Evolutionary conservation across 2,113 vertebrate species (phyloP).

Genomic region (Coptodon bakossiorum): DNA sequence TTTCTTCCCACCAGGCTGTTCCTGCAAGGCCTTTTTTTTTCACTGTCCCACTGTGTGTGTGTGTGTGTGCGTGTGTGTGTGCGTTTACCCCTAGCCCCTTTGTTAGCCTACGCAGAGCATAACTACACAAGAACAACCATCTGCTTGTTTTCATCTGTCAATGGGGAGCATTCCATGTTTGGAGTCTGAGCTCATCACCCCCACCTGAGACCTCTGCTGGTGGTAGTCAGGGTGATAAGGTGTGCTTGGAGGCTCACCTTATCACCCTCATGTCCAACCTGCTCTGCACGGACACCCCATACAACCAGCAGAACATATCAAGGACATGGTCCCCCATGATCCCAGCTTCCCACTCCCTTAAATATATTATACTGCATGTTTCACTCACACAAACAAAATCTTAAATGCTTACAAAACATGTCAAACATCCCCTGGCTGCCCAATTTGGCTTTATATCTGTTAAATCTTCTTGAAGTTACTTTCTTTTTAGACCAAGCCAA

Average conservation of each 20-base stretch:
- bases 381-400: neutral
- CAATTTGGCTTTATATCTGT: neutral
- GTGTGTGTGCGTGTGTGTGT: fast-evolving
- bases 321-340: neutral
- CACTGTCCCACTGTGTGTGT: neutral
- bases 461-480: neutral
- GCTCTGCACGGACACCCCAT: neutral
- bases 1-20: neutral
- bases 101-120: neutral
- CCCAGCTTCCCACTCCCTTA: neutral
- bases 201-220: neutral
- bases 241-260: neutral
- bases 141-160: slow-evolving; percentile 18
- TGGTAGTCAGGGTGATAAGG: neutral
- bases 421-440: neutral
- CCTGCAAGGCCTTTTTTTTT: neutral
- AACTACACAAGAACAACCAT: neutral
- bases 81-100: neutral
- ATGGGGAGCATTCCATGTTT: neutral
- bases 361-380: neutral
- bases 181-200: neutral
- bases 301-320: neutral
- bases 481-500: neutral
- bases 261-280: neutral
- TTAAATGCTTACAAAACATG: neutral